phyloP scores from a whole-genome alignment of 2,888 invertebrate genomes.

The Erebia epiphron region DNA sequence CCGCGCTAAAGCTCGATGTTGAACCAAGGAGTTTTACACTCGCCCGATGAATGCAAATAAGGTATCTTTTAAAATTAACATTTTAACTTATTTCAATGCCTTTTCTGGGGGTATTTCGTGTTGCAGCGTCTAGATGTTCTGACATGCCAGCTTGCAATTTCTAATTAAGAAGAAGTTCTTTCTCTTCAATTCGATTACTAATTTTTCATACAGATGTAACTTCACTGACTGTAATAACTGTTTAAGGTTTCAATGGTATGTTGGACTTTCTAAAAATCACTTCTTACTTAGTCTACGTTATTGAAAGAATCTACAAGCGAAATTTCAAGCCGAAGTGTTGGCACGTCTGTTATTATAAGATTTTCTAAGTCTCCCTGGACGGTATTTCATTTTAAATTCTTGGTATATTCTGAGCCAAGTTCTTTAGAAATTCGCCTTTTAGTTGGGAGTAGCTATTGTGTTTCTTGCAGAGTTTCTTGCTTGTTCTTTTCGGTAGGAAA shows the following conservation, averaged over 20 bases:
- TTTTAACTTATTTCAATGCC: slow-evolving; percentile 51
- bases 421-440: slow-evolving; percentile 23
- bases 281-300: too few species aligned
- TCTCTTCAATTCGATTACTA: not conserved
- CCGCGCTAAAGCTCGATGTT: slow-evolving; percentile 35
- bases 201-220: too few species aligned
- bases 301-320: too few species aligned
- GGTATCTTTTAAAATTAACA: slow-evolving; percentile 53
- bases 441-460: slow-evolving; percentile 20
- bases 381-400: slow-evolving; percentile 13
- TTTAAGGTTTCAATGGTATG: too few species aligned
- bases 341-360: not conserved
- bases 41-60: slow-evolving; percentile 69
- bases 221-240: too few species aligned
- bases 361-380: not conserved
- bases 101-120: slow-evolving; percentile 14
- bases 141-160: slow-evolving; percentile 4
- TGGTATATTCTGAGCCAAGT: slow-evolving; percentile 24
- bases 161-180: not conserved
- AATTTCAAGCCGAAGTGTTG: not conserved
- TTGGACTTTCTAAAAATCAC: too few species aligned
- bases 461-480: not conserved
- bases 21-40: slow-evolving; percentile 44
- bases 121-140: not conserved
- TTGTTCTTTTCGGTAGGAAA: too few species aligned